These are phyloP conservation scores for Drepanosiphum platanoidis DNA, from an alignment of 2,888 invertebrate species.

Conservation along the genomic window DNA sequence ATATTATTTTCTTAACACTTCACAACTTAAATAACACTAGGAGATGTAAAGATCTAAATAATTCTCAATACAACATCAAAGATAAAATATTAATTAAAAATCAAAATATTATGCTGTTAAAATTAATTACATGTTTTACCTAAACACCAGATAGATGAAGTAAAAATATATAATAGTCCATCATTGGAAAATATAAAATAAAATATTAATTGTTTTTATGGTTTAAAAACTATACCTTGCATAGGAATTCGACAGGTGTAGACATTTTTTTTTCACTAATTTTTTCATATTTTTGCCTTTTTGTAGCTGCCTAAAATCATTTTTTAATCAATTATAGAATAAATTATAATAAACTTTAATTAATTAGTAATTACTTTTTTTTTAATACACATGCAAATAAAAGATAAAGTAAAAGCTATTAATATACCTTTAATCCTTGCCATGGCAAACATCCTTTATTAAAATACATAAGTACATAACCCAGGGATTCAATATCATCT, in stretches of 20 bases:
- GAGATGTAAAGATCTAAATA: too few relatives aligned
- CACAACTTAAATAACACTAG: too few relatives aligned
- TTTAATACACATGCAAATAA: not conserved
- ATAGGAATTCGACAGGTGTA: conserved; percentile 96
- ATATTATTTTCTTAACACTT: too few relatives aligned
- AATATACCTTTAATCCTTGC: conserved; percentile 73
- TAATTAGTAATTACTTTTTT: not conserved
- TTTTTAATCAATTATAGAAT: not conserved
- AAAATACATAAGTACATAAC: conserved; percentile 99
- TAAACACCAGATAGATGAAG: too few relatives aligned
- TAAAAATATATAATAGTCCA: too few relatives aligned
- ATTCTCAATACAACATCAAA: too few relatives aligned
- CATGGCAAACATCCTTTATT: conserved; percentile 78
- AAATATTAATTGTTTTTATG: too few relatives aligned
- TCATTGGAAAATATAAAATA: too few relatives aligned
- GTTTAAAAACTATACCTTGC: too few relatives aligned
- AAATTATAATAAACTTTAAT: not conserved
- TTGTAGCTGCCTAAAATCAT: conserved; percentile 83
- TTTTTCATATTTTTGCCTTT: conserved; percentile 99
- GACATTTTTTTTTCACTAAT: conserved; percentile 99
- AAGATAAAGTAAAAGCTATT: not conserved
- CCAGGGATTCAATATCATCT: conserved; percentile 99
- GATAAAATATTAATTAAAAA: too few relatives aligned
- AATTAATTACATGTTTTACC: too few relatives aligned
- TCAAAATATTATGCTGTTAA: too few relatives aligned